Conservation (phyloP, 2,797 vertebrate genomes). For the Pantherophis alleghaniensis region DNA sequence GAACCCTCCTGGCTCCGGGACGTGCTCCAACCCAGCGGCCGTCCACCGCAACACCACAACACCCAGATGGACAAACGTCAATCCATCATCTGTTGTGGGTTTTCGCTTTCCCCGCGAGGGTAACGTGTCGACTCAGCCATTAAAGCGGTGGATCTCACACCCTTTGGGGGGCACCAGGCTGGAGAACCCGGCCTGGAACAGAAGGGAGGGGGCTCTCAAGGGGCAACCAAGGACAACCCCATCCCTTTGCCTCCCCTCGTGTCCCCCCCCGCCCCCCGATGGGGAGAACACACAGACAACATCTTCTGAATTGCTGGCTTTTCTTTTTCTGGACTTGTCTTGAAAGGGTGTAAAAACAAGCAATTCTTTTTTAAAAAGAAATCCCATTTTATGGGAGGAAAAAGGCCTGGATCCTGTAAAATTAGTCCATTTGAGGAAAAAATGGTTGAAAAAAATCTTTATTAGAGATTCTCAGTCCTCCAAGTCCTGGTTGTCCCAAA, state of each 20-base stretch:
- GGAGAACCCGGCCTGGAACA: not conserved
- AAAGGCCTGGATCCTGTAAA: no score
- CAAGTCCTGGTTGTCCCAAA: no score
- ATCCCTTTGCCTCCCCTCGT: not conserved
- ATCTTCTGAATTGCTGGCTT: not conserved
- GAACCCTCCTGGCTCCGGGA: not conserved
- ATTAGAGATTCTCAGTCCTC: no score
- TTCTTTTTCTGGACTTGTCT: not conserved
- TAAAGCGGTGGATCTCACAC: not conserved
- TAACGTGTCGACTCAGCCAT: not conserved
- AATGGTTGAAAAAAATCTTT: no score
- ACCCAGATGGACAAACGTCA: not conserved
- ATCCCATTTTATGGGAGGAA: not conserved
- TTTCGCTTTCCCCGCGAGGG: not conserved
- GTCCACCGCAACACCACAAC: not conserved
- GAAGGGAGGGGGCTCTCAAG: not conserved
- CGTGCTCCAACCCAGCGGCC: not conserved
- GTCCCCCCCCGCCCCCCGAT: no score
- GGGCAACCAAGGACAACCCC: not conserved
- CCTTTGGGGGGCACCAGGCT: not conserved
- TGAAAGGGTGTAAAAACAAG: not conserved
- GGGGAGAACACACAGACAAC: not conserved
- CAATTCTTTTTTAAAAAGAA: no score
- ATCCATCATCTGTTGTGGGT: not conserved
- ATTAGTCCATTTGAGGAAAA: no score